Percentiles rank a stretch among this genome's conserved stretches.
phyloP scores from a whole-genome alignment of 2,888 invertebrate genomes.

The Lapara coniferarum region DNA sequence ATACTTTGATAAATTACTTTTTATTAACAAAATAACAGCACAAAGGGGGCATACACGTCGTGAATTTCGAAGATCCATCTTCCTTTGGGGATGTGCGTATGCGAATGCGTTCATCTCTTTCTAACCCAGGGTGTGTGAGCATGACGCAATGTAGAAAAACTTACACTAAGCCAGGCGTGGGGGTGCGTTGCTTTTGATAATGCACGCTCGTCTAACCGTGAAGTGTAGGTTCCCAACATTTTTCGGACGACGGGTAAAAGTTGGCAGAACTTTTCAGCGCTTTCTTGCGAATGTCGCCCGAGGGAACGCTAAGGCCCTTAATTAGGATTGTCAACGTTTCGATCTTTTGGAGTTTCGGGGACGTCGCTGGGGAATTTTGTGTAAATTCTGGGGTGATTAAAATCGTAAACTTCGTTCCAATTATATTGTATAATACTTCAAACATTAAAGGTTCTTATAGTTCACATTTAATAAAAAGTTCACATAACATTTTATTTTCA shows the following conservation, averaged over 20 bases:
- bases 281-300: slow-evolving; percentile 9
- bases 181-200: slow-evolving; percentile 36
- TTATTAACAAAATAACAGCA: slow-evolving; percentile 13
- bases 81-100: slow-evolving; percentile 14
- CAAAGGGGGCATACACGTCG: slow-evolving; percentile 11
- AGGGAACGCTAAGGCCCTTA: slow-evolving; percentile 9
- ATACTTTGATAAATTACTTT: slow-evolving; percentile 30
- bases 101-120: slow-evolving; percentile 13
- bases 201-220: slow-evolving; percentile 38
- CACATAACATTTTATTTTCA: too few relatives aligned
- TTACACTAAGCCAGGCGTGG: slow-evolving; percentile 33
- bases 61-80: slow-evolving; percentile 21
- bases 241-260: not conserved
- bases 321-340: slow-evolving; percentile 10
- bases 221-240: slow-evolving; percentile 34
- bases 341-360: slow-evolving; percentile 8
- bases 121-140: not conserved
- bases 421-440: not conserved
- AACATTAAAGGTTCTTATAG: not conserved
- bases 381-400: slow-evolving; percentile 3
- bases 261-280: slow-evolving; percentile 4
- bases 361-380: not conserved
- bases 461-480: too few relatives aligned
- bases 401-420: not conserved
- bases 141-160: slow-evolving; percentile 22